Base-by-base conservation (phyloP, 2,113 vertebrate species). In the Falcunculus frontatus region DNA sequence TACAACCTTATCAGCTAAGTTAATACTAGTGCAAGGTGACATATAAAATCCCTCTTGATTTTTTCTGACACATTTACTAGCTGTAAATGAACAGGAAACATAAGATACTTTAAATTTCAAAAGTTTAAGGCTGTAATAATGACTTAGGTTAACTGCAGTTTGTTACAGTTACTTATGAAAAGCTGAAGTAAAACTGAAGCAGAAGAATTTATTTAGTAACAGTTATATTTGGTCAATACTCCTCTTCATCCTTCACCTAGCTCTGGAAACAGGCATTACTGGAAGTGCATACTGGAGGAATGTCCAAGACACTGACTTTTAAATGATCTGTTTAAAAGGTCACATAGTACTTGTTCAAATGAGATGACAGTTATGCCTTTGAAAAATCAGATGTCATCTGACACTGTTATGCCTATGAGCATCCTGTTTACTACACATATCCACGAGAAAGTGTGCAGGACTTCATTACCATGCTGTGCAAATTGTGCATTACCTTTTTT, bases 261-360 rank as follows among this genome's bases (percentile, higher is more conserved):
- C 55, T 90, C 55, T 78, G 56, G 42, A 80, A 88, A 63, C 37
- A 93, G 41, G 32, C 23, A 41, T 35, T 74, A 19, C 76, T 89
- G 87, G 30, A n/a, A n/a, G 26, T 59, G 27, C n/a, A 23, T 42
- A 52, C 6, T 89, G 46, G 46, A 78, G 88, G 15, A 82, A 73
- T 79, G 33, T 39, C 47, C 8, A 30, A 67, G 35, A 81, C 52
- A 89, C 0, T 92, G 94, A 59, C 75, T 94, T 93, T 93, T 70
- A 81, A 94, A 94, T 87, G 32, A 90, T 91, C 32, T 83, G 47
- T 81, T 56, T 80, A 77, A 97, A 96, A 96, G 63, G 86, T 75
- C 83, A 91, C 27, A 53, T 46, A 93, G 59, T 37, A 78, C 37
- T 59, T 79, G 52, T 52, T 88, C 46, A 79, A 92, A 92, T 25